Conservation (phyloP, 2,888 invertebrate genomes). For the Poecilobothrus nobilitatus region DNA sequence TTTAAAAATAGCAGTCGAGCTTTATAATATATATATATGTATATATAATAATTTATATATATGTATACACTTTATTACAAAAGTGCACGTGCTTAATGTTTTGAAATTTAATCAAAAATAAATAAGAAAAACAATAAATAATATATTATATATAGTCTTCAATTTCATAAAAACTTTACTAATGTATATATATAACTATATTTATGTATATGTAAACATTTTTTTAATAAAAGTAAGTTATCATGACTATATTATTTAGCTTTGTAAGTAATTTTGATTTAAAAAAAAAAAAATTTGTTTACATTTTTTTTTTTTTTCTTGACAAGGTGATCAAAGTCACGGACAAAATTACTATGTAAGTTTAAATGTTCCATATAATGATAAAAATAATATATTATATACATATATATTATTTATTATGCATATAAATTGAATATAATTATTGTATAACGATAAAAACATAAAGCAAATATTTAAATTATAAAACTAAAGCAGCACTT, state of each 20-base stretch:
- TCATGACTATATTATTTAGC: neutral
- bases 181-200: neutral
- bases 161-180: neutral
- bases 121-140: neutral
- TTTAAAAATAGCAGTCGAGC: too few species aligned
- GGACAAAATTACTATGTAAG: neutral
- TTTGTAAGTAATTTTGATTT: neutral
- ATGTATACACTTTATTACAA: neutral
- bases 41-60: too few species aligned
- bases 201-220: neutral
- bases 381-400: neutral
- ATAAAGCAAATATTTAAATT: too few species aligned
- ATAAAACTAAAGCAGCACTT: too few species aligned
- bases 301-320: neutral
- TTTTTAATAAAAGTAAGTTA: neutral
- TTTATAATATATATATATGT: too few species aligned
- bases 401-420: too few species aligned
- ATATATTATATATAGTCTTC: neutral
- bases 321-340: slow-evolving; percentile 10
- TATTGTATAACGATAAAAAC: too few species aligned
- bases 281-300: neutral
- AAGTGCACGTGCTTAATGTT: slow-evolving; percentile 12
- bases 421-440: too few species aligned
- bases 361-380: neutral
- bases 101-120: slow-evolving; percentile 10